A percentile compares a stretch with the other conserved stretches of the same genome.
Evolutionary conservation across 2,113 vertebrate genomes (phyloP).

Genomic region (Indicator indicator): DNA sequence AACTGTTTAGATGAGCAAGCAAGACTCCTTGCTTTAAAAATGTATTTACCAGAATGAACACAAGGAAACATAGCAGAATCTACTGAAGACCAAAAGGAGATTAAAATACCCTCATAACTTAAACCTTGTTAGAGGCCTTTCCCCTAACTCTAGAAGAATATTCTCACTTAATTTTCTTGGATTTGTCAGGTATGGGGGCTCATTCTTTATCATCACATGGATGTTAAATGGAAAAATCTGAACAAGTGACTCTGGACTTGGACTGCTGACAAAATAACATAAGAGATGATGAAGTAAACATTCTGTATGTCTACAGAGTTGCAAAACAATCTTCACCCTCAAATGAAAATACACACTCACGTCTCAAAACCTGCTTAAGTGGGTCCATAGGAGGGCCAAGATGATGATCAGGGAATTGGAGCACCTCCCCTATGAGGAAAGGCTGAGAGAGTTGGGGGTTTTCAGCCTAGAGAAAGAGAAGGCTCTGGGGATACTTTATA

Average conservation of each 20-base stretch:
- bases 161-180: not conserved
- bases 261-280: not conserved
- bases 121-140: not conserved
- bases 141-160: not conserved
- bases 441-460: not conserved
- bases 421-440: not conserved
- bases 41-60: not conserved
- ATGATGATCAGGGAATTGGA: not conserved
- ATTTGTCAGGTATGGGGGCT: not conserved
- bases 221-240: not conserved
- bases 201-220: not conserved
- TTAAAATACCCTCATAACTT: not conserved
- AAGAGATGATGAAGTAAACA: constrained; percentile 12
- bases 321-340: constrained; percentile 10
- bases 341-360: constrained; percentile 4
- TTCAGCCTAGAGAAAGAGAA: not conserved
- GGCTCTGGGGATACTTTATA: not conserved
- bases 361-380: not conserved
- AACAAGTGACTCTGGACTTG: not conserved
- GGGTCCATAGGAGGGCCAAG: not conserved
- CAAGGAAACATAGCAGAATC: not conserved
- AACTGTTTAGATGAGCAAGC: not conserved
- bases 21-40: not conserved
- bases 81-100: not conserved
- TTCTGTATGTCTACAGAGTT: not conserved